Conservation (phyloP, 2,797 vertebrate genomes). For the Nyctalus aviator region DNA sequence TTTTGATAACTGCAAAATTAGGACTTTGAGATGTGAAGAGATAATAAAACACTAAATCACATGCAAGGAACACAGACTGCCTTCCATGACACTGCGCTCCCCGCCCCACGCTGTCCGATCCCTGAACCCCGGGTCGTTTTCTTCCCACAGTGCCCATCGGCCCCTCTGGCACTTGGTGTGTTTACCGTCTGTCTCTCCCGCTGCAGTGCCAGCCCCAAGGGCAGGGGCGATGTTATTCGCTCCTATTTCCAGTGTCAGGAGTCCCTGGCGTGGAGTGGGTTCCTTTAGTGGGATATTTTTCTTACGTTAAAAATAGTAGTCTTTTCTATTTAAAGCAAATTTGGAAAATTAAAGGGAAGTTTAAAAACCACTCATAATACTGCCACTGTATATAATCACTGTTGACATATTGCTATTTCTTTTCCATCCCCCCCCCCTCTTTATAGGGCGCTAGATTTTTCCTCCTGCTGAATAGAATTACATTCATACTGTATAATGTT, state of each 20-base stretch:
- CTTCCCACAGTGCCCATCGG: background rate
- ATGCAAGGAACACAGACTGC: background rate
- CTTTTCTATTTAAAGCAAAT: conserved; percentile 52
- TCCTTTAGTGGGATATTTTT: conserved; percentile 2
- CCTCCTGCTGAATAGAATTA: background rate
- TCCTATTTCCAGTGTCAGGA: background rate
- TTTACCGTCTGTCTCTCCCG: background rate
- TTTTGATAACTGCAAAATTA: background rate
- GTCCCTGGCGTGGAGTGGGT: background rate
- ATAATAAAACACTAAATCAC: background rate
- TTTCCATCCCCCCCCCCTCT: background rate
- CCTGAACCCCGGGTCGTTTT: too few species aligned
- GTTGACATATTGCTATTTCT: background rate
- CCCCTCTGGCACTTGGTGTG: rapidly evolving
- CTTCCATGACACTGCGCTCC: background rate
- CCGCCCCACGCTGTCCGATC: background rate
- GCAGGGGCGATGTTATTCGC: background rate
- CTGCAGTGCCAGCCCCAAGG: background rate
- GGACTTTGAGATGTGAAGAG: conserved; percentile 6
- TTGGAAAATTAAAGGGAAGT: conserved; percentile 57
- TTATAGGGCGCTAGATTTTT: background rate
- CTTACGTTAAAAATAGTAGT: conserved; percentile 49
- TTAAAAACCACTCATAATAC: background rate
- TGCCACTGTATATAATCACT: background rate
- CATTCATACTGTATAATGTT: background rate